Base-by-base conservation (phyloP, 2,797 vertebrate genomes). In the Geotrypetes seraphini region DNA sequence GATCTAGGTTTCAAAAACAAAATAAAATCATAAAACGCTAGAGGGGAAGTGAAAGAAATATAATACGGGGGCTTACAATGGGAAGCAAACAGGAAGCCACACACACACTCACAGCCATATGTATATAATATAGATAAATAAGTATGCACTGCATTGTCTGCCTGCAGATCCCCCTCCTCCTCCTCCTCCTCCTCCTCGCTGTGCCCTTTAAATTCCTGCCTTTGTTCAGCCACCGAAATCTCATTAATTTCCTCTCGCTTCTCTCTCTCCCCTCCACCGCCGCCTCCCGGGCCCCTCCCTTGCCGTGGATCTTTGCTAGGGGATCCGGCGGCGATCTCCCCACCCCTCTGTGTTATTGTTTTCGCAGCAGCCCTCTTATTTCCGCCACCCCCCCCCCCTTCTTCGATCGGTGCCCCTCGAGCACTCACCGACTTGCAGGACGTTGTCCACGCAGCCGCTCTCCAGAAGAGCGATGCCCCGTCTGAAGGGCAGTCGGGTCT, bases 361-460 rank as follows among this genome's bases (percentile, higher is more conserved):
- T 10, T 10, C 7, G 7, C 4, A 20, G 19, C 19, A 20, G 19
- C 9, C 6, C 5, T 5, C 19, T 19, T 19, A 19, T n/a, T n/a
- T n/a, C n/a, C n/a, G n/a, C n/a, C n/a, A n/a, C n/a, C n/a, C 19
- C 20, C 9, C 19, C 9, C 19, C 5, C 16, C 16, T 13, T 25
- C 12, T n/a, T n/a, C n/a, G n/a, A n/a, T n/a, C n/a, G n/a, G n/a
- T n/a, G n/a, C 14, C 16, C 16, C 18, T 30, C 12, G 2, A 42
- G 60, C 53, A 91, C 92, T 94, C 83, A 95, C 91, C 91, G 79
- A 95, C 91, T 94, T 96, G 91, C 71, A 95, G 73, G 28, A 92
- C 92, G 76, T 92, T 93, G 75, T 95, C 91, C 57, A 96, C 92
- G 68, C 89, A 94, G 79, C 89, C 89, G 56, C 86, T 76, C 66